These are phyloP conservation scores for Psilopsiagon aymara DNA, from an alignment of 2,113 vertebrate species.

Conservation along the genomic window DNA sequence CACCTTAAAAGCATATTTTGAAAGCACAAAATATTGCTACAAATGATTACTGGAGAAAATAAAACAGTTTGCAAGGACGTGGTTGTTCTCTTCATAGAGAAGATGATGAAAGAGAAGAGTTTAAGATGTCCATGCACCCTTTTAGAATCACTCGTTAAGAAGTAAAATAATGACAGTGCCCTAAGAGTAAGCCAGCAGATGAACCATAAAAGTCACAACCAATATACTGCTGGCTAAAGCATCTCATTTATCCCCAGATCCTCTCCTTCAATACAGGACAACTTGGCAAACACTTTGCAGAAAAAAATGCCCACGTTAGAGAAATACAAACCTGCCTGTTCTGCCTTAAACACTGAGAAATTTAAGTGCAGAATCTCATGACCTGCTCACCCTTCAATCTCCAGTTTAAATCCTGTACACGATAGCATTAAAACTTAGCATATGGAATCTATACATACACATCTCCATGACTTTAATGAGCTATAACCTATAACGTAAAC, in stretches of 20 bases:
- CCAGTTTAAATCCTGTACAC: background rate
- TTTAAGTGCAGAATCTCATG: background rate
- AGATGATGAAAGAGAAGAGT: background rate
- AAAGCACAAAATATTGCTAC: background rate
- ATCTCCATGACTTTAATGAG: background rate
- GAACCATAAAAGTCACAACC: background rate
- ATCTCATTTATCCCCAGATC: background rate
- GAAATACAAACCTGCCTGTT: background rate
- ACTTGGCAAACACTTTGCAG: rapidly evolving
- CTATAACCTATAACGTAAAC: background rate
- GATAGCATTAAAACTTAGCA: background rate
- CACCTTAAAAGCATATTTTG: background rate
- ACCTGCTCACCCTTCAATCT: background rate
- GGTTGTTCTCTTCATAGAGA: background rate
- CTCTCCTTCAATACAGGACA: background rate
- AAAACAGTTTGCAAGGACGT: background rate
- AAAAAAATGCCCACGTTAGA: background rate
- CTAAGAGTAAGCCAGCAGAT: background rate
- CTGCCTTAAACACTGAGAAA: background rate
- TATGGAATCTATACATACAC: background rate
- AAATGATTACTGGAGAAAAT: background rate
- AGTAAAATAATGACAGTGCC: background rate
- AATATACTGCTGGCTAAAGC: background rate
- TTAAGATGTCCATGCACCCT: background rate
- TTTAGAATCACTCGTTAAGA: background rate